These are phyloP conservation scores for Calidris pygmaea DNA, from an alignment of 2,113 vertebrate genomes.

Conservation along the genomic window DNA sequence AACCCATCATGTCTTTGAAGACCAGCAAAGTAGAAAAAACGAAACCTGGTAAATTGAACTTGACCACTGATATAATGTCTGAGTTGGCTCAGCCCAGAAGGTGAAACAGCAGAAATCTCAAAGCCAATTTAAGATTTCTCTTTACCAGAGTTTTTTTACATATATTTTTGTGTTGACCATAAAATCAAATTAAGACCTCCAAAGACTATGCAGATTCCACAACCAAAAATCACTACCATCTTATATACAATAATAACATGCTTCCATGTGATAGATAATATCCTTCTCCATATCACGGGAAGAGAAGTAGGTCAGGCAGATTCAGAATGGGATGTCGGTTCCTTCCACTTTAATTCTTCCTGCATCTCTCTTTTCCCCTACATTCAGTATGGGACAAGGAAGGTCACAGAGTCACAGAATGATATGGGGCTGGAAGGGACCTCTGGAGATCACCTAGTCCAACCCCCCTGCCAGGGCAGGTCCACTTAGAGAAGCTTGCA, in stretches of 20 bases:
- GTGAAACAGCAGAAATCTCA: background rate
- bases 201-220: background rate
- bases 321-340: background rate
- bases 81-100: background rate
- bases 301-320: background rate
- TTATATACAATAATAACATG: background rate
- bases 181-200: background rate
- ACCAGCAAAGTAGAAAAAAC: background rate
- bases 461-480: too few relatives aligned
- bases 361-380: background rate
- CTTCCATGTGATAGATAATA: background rate
- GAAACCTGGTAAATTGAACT: background rate
- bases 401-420: background rate
- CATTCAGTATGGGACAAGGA: background rate
- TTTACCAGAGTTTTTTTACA: background rate
- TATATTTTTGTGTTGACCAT: background rate
- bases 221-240: accelerated
- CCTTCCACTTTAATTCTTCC: background rate
- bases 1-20: background rate
- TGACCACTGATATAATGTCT: background rate
- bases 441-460: too few relatives aligned
- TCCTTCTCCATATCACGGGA: background rate
- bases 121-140: background rate
- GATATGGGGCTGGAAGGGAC: too few relatives aligned
- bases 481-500: too few relatives aligned